Evolutionary conservation across 2,113 vertebrate species (phyloP).

Genomic region (Nothoprocta perdicaria): DNA sequence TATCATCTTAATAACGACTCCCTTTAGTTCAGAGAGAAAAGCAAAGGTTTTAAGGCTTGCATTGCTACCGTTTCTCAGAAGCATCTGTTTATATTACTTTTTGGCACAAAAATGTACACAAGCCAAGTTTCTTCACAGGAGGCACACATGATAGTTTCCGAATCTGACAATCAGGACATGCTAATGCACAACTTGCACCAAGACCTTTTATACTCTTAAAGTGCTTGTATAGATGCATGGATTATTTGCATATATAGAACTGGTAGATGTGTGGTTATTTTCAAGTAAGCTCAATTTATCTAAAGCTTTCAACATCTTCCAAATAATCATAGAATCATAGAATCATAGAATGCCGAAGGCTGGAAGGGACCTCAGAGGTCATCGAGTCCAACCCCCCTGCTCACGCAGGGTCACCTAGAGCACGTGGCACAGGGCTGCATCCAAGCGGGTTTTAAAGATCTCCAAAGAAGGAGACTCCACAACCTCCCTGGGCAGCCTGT

Average conservation of each 20-base stretch:
- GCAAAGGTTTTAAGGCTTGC: neutral
- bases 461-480: no score
- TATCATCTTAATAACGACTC: slow-evolving; percentile 37
- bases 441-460: no score
- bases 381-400: no score
- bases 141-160: neutral
- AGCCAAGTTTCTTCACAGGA: neutral
- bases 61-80: neutral
- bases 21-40: neutral
- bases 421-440: no score
- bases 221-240: neutral
- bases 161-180: neutral
- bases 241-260: neutral
- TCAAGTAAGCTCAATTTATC: neutral
- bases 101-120: neutral
- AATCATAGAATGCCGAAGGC: no score
- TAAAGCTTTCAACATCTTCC: neutral
- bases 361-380: no score
- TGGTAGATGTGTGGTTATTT: neutral
- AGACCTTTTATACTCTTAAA: neutral
- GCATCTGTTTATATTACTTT: neutral
- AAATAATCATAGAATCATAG: no score
- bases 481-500: no score
- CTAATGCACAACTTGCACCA: neutral
- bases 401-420: no score